A percentile compares a stretch with the other conserved stretches of the same genome.
phyloP scores from a whole-genome alignment of 2,888 invertebrate species.

The Alloplasta piceator region DNA sequence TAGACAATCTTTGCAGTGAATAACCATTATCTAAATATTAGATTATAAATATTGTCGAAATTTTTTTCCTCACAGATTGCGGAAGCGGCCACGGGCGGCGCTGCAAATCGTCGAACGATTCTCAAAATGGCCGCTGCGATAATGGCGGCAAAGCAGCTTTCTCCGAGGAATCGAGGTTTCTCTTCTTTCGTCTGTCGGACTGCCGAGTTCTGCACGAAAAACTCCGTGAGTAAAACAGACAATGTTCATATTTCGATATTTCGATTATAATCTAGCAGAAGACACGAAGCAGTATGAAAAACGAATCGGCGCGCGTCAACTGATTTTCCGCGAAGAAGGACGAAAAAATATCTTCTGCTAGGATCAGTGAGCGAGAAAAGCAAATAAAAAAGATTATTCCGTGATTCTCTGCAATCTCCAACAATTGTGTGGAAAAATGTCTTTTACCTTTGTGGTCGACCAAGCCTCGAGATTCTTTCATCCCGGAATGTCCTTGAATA shows the following conservation, averaged over 20 bases:
- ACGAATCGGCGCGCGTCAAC: constrained; percentile 36
- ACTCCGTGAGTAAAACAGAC: constrained; percentile 30
- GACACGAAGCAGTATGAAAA: constrained; percentile 10
- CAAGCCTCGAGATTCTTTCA: neutral
- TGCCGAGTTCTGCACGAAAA: neutral
- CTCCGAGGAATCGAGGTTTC: too few species aligned
- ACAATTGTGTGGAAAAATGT: constrained; percentile 19
- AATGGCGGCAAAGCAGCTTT: too few species aligned
- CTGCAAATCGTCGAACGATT: too few species aligned
- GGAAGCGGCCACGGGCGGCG: too few species aligned
- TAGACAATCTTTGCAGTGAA: too few species aligned
- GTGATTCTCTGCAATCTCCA: constrained; percentile 26
- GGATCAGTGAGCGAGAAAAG: constrained; percentile 32
- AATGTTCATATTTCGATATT: neutral
- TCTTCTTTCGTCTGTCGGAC: too few species aligned
- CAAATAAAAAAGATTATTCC: neutral
- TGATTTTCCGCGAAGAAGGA: constrained; percentile 15
- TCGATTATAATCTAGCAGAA: neutral
- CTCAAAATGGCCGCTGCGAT: too few species aligned
- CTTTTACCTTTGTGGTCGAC: constrained; percentile 19
- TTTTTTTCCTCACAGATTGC: too few species aligned
- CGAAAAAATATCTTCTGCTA: constrained; percentile 23
- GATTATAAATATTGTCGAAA: too few species aligned
- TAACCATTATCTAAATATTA: too few species aligned
- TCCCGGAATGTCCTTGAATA: constrained; percentile 25